Evolutionary conservation across 30 jellyfish, hydroid and myxozoan genomes (phyloP).

Genomic region (Turritopsis rubra): DNA sequence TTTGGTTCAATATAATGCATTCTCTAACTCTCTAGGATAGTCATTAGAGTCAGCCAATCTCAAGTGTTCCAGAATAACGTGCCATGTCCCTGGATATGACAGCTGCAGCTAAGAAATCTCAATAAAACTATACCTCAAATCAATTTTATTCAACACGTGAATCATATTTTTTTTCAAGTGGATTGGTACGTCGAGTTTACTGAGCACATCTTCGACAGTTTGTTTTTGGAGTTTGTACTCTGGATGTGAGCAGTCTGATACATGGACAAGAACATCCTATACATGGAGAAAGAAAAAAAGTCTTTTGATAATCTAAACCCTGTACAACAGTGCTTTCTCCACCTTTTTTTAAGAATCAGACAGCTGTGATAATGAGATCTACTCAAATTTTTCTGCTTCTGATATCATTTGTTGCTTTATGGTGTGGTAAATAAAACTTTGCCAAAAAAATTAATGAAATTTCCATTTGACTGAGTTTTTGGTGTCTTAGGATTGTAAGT

Average conservation of each 20-base stretch:
- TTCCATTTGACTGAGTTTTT: no score
- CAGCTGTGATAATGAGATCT: no score
- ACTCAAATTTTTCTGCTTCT: no score
- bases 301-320: not conserved
- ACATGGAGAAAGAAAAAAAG: no score
- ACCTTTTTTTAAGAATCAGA: not conserved
- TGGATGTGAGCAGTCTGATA: conserved; percentile 93
- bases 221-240: conserved; percentile 76
- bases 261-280: conserved; percentile 87
- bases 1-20: no score
- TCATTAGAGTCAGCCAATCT: no score
- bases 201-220: conserved; percentile 72
- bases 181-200: conserved; percentile 43
- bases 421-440: no score
- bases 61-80: no score
- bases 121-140: conserved; percentile 47
- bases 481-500: no score
- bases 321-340: not conserved
- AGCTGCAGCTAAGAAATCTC: not conserved
- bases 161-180: conserved; percentile 60
- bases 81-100: not conserved
- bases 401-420: no score
- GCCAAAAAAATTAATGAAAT: no score
- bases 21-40: no score
- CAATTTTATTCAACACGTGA: conserved; percentile 77